These are phyloP conservation scores for Pogonomyrmex barbatus DNA, from an alignment of 1,140 invertebrate species.

Conservation along the genomic window DNA sequence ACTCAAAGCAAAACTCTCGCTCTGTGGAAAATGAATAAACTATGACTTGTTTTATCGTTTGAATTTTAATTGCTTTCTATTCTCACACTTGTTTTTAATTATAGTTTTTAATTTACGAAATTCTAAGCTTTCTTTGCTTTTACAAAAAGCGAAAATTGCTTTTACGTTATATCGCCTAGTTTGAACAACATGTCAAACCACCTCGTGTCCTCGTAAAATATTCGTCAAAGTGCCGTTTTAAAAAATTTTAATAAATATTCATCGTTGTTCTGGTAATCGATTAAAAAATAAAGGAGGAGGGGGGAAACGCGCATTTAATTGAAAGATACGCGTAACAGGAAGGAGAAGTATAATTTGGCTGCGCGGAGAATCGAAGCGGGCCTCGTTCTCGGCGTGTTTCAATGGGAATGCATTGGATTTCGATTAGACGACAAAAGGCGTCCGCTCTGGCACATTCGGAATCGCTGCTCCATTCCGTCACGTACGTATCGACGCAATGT, in stretches of 20 bases:
- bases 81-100: background rate
- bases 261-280: background rate
- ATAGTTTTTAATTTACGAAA: conserved; percentile 3
- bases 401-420: conserved; percentile 73
- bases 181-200: background rate
- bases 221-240: background rate
- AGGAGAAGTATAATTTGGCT: conserved; percentile 4
- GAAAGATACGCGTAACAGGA: background rate
- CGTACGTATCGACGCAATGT: conserved; percentile 15
- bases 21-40: background rate
- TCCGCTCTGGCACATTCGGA: conserved; percentile 20
- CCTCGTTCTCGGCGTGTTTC: background rate
- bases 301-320: background rate
- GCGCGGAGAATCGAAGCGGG: conserved; percentile 27
- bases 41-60: background rate
- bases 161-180: background rate
- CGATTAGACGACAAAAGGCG: conserved; percentile 72
- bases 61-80: background rate
- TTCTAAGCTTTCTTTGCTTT: background rate
- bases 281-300: background rate
- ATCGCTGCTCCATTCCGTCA: conserved; percentile 19
- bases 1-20: background rate
- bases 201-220: background rate
- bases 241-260: background rate
- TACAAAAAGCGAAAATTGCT: background rate